Percentiles rank a stretch among this genome's conserved stretches.
Conservation (phyloP, 2,888 invertebrate genomes). For the Nipponacmea schrenckii region DNA sequence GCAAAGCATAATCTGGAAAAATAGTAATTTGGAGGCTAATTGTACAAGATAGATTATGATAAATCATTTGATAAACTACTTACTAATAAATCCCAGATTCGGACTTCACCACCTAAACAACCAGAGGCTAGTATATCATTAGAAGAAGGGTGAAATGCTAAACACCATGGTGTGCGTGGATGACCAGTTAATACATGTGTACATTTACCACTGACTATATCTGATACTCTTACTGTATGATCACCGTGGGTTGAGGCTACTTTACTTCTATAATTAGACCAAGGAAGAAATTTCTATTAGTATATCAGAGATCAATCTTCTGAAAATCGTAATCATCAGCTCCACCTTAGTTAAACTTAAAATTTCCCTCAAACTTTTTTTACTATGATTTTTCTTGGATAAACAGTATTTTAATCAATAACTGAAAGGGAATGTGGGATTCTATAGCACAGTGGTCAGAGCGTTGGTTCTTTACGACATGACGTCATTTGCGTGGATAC, state of each 20-base stretch:
- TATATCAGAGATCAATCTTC: not conserved
- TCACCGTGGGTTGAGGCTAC: conserved; percentile 88
- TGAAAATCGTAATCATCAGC: no score
- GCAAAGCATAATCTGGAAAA: not conserved
- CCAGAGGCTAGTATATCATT: conserved; percentile 87
- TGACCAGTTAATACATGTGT: conserved; percentile 83
- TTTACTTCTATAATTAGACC: conserved; percentile 71
- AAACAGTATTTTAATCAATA: no score
- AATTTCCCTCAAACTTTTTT: no score
- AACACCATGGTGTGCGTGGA: conserved; percentile 90
- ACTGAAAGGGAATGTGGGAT: no score
- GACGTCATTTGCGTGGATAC: no score
- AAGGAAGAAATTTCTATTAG: not conserved
- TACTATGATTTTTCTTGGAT: no score
- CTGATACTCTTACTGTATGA: conserved; percentile 86
- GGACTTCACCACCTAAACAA: conserved; percentile 87
- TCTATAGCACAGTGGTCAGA: no score
- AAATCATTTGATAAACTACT: conserved; percentile 48
- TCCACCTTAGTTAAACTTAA: no score
- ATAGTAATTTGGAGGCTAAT: no score
- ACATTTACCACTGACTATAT: conserved; percentile 81
- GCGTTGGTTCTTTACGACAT: no score
- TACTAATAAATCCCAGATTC: conserved; percentile 87
- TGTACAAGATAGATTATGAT: no score
- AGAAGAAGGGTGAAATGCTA: conserved; percentile 87